Evolutionary conservation across 2,113 vertebrate species (phyloP), one percentile per base, ranked within the genome.

Genomic region (Motacilla tschutschensis): DNA sequence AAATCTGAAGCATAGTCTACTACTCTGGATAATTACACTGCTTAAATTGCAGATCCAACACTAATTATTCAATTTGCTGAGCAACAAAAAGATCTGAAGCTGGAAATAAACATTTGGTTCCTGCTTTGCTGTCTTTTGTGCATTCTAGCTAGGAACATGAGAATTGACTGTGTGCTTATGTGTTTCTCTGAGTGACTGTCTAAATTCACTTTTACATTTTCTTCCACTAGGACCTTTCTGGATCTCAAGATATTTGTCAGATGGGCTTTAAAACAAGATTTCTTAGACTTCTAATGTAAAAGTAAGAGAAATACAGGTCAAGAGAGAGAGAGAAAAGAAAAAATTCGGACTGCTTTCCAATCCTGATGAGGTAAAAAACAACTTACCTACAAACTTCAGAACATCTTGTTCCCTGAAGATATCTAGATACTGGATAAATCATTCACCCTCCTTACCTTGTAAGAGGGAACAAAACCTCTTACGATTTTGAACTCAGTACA

Each of bases 31-130:
- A 79, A 86, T 59, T 43, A 53, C 10, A 19, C 38, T 54, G 63
- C 71, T 76, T 93, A 70, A 79, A 72, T 22, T n/a, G 72, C 47
- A 90, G 50, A 84, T 91, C 20, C 71, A 58, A 76, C 46, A 16
- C 33, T 36, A 86, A 72, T 60, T 84, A 72, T 72, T 86, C 71
- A 66, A 76, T 70, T 59, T 93, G 28, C 59, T 55, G 40, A 84
- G 71, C 55, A 66, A 78, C 46, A 75, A 66, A 73, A 78, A 58
- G n/a, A 62, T 74, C 33, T 86, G 54, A 78, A 70, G 29, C 40
- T 78, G 77, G 79, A 88, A 87, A 83, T n/a, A 87, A 89, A 66
- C 41, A 48, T 47, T 83, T 75, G 44, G 47, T 15, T 80, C 33
- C 53, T 12, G 11, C 29, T 80, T 87, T 10, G 0, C 48, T 71